Evolutionary conservation across 2,888 invertebrate species (phyloP), one percentile per base, ranked within the genome.

Genomic region (Leuctra nigra): DNA sequence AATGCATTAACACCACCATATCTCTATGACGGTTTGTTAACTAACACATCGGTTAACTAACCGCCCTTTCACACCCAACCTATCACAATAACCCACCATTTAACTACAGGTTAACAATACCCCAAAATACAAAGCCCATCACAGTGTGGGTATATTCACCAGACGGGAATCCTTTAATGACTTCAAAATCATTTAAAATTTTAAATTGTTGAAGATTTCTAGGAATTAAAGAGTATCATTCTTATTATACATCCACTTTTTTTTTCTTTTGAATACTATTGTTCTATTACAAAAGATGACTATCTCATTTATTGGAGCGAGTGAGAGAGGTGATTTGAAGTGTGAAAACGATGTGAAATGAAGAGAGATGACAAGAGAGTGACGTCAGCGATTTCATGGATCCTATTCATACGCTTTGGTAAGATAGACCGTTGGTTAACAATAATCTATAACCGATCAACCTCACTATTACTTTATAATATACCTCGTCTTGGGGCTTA

Each of bases 171-270:
- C 50, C 33, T 20, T 50, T 50, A 50, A 50, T 50, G 50, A 50
- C 33, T 48, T 50, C 20, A 29, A 22, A 50, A 50, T 50, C 50
- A 35, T 50, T 50, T 50, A 50, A 50, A 20, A 35, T 16, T 35
- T 50, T 50, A 33, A 50, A 50, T 48, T 48, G 48, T 48, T 20
- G 22, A 23, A 48, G 35, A 50, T 50, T 50, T 50, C 50, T 50
- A 13, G 33, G 50, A 33, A 50, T 33, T 20, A 35, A 29, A 33
- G 50, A 18, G 50, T 50, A 50, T 48, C 50, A 50, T 50, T 50
- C 50, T 50, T 22, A 14, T 18, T 39, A 39, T 39, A 29, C 29
- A 29, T 6, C n/a, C n/a, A n/a, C n/a, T n/a, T 29, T 29, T 39
- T 39, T 25, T 46, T 33, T 29, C 9, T 35, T 13, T 16, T 14